These are phyloP conservation scores for Zophobas morio DNA, from an alignment of 1,140 invertebrate species.

Conservation along the genomic window DNA sequence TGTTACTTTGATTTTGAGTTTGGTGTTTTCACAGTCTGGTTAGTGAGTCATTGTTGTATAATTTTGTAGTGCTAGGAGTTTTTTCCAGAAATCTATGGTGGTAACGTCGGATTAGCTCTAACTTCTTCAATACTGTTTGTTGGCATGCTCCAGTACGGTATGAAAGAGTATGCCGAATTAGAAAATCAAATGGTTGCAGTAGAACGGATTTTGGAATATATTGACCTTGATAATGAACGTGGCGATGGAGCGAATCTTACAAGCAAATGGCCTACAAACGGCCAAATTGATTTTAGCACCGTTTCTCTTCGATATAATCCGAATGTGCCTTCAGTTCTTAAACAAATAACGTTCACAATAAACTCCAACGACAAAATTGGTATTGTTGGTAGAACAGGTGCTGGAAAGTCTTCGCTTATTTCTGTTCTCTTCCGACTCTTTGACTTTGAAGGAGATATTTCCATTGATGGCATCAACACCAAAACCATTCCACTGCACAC, in stretches of 20 bases:
- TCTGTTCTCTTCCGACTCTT: too few species aligned
- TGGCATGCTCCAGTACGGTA: slow-evolving; percentile 76
- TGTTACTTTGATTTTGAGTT: not conserved
- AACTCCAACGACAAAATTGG: too few species aligned
- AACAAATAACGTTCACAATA: too few species aligned
- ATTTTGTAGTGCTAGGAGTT: not conserved
- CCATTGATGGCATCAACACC: too few species aligned
- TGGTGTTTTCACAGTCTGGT: slow-evolving; percentile 5
- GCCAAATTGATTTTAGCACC: not conserved
- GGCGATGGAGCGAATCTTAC: slow-evolving; percentile 70
- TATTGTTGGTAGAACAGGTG: too few species aligned
- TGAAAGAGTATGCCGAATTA: slow-evolving; percentile 74
- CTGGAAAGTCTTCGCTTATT: too few species aligned
- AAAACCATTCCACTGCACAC: too few species aligned
- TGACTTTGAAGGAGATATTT: too few species aligned
- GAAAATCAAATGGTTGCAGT: slow-evolving; percentile 86
- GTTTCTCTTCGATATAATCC: not conserved
- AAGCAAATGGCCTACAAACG: not conserved
- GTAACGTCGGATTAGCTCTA: slow-evolving; percentile 75
- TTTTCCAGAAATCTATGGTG: slow-evolving; percentile 66
- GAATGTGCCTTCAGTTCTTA: not conserved
- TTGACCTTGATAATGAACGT: slow-evolving; percentile 71
- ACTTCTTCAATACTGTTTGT: slow-evolving; percentile 73
- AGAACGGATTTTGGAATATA: slow-evolving; percentile 82
- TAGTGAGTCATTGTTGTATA: not conserved